Conservation (phyloP, 2,113 vertebrate species). For the Actinemys pallida region DNA sequence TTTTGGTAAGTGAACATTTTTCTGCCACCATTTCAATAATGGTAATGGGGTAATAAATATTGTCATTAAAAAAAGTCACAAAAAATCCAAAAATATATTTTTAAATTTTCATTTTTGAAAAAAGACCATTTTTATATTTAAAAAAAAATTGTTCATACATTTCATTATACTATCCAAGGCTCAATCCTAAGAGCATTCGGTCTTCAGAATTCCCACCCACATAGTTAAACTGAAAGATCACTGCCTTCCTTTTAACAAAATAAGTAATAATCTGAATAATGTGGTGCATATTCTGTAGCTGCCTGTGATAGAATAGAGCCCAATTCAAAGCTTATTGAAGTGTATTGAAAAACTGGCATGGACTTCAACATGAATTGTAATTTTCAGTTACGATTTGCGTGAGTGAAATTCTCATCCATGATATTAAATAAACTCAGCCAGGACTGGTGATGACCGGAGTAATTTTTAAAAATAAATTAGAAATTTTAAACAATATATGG, state of each 20-base stretch:
- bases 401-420: not conserved
- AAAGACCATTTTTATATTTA: not conserved
- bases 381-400: not conserved
- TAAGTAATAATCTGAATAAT: rapidly evolving
- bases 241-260: rapidly evolving
- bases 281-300: rapidly evolving
- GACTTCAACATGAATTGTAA: not conserved
- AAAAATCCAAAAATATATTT: not conserved
- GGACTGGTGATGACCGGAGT: not conserved
- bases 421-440: not conserved
- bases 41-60: not conserved
- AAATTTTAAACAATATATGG: not conserved
- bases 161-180: not conserved
- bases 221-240: not conserved
- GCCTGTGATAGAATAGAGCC: not conserved
- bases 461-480: not conserved
- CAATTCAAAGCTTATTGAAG: rapidly evolving
- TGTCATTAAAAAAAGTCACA: not conserved
- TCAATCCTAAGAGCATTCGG: not conserved
- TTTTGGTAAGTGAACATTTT: not conserved
- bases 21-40: not conserved
- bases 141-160: not conserved
- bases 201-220: not conserved
- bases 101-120: not conserved
- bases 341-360: not conserved